phyloP scores from a whole-genome alignment of 1,140 invertebrate genomes.

The Oreohelix idahoensis region DNA sequence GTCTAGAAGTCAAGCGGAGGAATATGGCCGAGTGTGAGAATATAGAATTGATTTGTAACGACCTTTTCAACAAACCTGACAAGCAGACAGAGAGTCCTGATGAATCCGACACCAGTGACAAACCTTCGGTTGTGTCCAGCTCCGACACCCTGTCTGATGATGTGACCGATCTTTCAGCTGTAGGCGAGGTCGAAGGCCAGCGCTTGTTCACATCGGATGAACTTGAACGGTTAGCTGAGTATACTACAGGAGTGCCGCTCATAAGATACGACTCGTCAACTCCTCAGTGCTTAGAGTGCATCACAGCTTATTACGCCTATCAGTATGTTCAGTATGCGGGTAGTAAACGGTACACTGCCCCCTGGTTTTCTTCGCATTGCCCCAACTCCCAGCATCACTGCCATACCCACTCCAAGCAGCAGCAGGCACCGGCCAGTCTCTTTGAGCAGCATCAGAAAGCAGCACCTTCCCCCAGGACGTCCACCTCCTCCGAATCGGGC shows the following conservation, averaged over 20 bases:
- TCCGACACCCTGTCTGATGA: slow-evolving; percentile 65
- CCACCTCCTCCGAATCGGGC: slow-evolving; percentile 25
- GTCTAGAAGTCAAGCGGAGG: slow-evolving; percentile 46
- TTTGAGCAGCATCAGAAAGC: background rate
- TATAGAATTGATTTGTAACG: slow-evolving; percentile 71
- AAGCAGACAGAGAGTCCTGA: slow-evolving; percentile 47
- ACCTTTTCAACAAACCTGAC: slow-evolving; percentile 60
- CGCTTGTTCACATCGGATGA: slow-evolving; percentile 57
- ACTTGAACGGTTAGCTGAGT: slow-evolving; percentile 62
- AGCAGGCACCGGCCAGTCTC: background rate
- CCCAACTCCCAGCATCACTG: slow-evolving; percentile 1
- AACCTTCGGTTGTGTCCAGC: slow-evolving; percentile 63
- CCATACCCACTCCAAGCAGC: background rate
- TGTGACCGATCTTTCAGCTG: slow-evolving; percentile 40
- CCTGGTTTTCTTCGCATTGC: slow-evolving; percentile 13
- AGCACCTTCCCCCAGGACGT: background rate
- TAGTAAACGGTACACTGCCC: background rate
- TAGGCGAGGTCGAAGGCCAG: slow-evolving; percentile 33
- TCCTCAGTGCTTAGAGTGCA: slow-evolving; percentile 65
- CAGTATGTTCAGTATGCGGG: slow-evolving; percentile 55
- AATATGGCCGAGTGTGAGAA: slow-evolving; percentile 67
- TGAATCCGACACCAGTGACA: slow-evolving; percentile 60
- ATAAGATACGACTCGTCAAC: slow-evolving; percentile 64
- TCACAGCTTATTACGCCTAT: slow-evolving; percentile 47
- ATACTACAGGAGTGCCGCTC: slow-evolving; percentile 68